Evolutionary conservation across 2,113 vertebrate species (phyloP).

Genomic region (Tyrannus savana): DNA sequence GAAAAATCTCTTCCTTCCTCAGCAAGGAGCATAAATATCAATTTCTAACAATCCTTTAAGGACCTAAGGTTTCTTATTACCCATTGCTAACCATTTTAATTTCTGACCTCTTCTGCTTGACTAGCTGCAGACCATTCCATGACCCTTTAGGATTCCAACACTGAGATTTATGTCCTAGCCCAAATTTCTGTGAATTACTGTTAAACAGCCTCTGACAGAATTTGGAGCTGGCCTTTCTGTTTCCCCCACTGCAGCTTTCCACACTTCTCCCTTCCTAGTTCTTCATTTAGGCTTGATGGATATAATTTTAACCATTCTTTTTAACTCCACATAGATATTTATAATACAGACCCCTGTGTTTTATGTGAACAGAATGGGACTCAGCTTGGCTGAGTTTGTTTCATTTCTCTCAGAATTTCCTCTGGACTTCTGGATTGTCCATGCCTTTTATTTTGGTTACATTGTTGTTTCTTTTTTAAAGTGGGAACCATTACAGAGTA

Average conservation of each 20-base stretch:
- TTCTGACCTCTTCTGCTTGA: conserved; percentile 75
- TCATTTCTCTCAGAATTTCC: neutral
- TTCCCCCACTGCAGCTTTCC: neutral
- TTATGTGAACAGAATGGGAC: neutral
- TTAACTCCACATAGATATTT: neutral
- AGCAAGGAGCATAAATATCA: conserved; percentile 34
- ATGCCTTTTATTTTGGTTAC: neutral
- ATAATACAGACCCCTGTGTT: neutral
- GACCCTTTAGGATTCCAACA: conserved; percentile 70
- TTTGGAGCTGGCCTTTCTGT: neutral
- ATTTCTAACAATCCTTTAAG: conserved; percentile 52
- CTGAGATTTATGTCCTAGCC: conserved; percentile 57
- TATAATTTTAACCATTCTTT: neutral
- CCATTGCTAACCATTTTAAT: conserved; percentile 69
- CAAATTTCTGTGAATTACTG: conserved; percentile 50
- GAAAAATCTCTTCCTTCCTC: neutral
- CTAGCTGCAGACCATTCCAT: conserved; percentile 62
- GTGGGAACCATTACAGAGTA: neutral
- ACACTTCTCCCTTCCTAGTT: neutral
- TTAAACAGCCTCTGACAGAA: neutral
- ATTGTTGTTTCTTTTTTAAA: neutral
- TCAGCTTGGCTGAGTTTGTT: neutral
- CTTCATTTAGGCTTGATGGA: neutral
- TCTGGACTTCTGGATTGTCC: neutral
- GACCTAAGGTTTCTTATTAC: conserved; percentile 59